A percentile compares a stretch with the other conserved stretches of the same genome.
Evolutionary conservation across 2,797 vertebrate genomes (phyloP).

Genomic region (Helarctos malayanus): DNA sequence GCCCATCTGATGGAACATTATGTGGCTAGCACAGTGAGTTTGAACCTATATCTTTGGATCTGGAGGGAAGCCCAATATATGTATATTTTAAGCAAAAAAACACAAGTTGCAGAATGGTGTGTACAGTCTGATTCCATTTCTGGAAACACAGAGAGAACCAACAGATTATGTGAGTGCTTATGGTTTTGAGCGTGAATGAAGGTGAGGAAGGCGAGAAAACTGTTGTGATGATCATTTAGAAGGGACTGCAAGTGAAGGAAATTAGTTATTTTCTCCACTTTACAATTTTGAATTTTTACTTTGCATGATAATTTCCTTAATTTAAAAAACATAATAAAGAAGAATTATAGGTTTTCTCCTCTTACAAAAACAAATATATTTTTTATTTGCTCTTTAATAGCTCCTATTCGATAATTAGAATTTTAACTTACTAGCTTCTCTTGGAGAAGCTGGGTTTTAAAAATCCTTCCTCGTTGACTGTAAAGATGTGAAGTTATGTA

Average conservation of each 20-base stretch:
- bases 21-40: background rate
- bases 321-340: slow-evolving; percentile 2
- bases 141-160: slow-evolving; percentile 8
- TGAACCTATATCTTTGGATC: background rate
- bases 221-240: background rate
- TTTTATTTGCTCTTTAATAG: background rate
- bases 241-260: background rate
- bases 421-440: background rate
- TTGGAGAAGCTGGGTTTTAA: background rate
- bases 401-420: slow-evolving; percentile 24
- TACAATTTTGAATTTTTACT: background rate
- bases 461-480: background rate
- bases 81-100: slow-evolving; percentile 14
- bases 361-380: background rate
- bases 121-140: slow-evolving; percentile 20
- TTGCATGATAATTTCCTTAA: slow-evolving; percentile 19
- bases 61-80: background rate
- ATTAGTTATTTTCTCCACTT: background rate
- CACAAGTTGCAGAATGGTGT: background rate
- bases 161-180: background rate
- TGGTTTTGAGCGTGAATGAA: background rate
- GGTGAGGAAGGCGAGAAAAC: background rate
- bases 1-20: background rate
- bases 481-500: background rate
- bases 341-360: background rate